Evolutionary conservation across 2,113 vertebrate genomes (phyloP).

Genomic region (Tyrannus savana): DNA sequence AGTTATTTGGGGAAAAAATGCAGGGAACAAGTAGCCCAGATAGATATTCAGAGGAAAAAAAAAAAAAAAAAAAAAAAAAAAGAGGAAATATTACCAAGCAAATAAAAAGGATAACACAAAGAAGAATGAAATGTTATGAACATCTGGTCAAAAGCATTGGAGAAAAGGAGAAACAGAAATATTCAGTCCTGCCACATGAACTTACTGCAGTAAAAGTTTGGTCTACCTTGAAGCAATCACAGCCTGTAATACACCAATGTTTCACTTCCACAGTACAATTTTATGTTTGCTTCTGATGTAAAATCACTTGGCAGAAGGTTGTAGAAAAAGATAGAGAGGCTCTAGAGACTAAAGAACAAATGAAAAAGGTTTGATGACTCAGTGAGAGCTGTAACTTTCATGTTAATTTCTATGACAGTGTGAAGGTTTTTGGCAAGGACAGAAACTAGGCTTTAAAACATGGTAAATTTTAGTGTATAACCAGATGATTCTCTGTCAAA

Average conservation of each 20-base stretch:
- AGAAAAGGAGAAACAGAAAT: background rate
- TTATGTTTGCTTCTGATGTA: slow-evolving; percentile 44
- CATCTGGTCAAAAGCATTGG: background rate
- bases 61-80: too few relatives aligned
- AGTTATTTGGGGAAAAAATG: background rate
- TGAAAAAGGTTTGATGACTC: slow-evolving; percentile 38
- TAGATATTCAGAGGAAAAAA: rapidly evolving
- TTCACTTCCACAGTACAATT: slow-evolving; percentile 31
- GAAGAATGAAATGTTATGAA: background rate
- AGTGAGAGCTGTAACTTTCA: slow-evolving; percentile 27
- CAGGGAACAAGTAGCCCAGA: background rate
- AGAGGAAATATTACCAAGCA: background rate
- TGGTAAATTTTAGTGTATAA: background rate
- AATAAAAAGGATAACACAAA: background rate
- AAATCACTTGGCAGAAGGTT: slow-evolving; percentile 34
- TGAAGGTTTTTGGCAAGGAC: slow-evolving; percentile 49
- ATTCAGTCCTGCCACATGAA: background rate
- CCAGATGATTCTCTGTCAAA: background rate
- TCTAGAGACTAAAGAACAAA: slow-evolving; percentile 43
- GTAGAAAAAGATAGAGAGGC: background rate
- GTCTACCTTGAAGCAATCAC: slow-evolving; percentile 1
- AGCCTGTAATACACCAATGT: background rate
- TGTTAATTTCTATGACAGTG: slow-evolving; percentile 34
- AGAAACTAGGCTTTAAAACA: background rate
- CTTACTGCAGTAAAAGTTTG: background rate